Evolutionary conservation across 1,140 invertebrate species (phyloP).

Genomic region (Anastrepha ludens): DNA sequence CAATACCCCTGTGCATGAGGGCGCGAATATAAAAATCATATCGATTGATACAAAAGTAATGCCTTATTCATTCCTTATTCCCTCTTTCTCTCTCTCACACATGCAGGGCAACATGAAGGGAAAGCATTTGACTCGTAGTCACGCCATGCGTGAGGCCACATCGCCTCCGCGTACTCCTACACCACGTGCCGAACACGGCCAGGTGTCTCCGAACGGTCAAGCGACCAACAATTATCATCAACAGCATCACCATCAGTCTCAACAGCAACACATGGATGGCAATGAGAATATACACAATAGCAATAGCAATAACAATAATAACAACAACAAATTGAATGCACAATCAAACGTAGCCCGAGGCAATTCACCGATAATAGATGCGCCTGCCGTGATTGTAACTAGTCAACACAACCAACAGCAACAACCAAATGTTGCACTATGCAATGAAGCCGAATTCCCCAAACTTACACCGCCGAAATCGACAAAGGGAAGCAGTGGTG

Average conservation of each 20-base stretch:
- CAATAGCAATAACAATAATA: conserved; percentile 62
- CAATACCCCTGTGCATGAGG: too few species aligned
- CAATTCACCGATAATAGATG: conserved; percentile 74
- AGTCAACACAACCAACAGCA: conserved; percentile 70
- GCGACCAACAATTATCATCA: conserved; percentile 63
- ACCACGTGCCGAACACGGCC: conserved; percentile 69
- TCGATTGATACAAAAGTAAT: too few species aligned
- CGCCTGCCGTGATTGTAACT: conserved; percentile 72
- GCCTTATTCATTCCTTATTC: too few species aligned
- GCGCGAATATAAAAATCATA: too few species aligned
- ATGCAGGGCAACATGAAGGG: conserved; percentile 82
- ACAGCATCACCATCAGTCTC: conserved; percentile 64
- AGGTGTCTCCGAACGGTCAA: conserved; percentile 65
- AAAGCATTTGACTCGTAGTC: conserved; percentile 89
- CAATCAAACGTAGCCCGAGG: conserved; percentile 63
- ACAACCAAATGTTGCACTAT: conserved; percentile 66
- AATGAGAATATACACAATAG: conserved; percentile 51
- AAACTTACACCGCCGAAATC: conserved; percentile 73
- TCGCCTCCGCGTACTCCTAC: conserved; percentile 86
- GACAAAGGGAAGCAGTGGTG: conserved; percentile 61
- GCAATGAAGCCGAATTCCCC: conserved; percentile 72
- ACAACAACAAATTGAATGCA: conserved; percentile 65
- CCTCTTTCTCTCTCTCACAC: neutral
- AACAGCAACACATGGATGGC: conserved; percentile 54
- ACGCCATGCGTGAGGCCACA: conserved; percentile 90